Evolutionary conservation across 1,140 invertebrate species (phyloP).

Genomic region (Drosophila tristis): DNA sequence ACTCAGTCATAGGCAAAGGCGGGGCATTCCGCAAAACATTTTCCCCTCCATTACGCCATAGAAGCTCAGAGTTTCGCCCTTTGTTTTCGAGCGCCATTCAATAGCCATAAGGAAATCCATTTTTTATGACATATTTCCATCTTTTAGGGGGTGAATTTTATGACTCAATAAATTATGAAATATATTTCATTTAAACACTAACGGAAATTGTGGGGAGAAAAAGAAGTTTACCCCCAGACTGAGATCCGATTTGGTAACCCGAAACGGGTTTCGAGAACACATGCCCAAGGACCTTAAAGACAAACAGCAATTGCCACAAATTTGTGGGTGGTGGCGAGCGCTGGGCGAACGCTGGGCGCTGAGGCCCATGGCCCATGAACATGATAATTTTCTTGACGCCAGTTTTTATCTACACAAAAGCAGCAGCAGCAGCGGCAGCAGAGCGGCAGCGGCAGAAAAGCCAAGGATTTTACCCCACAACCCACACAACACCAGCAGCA

Average conservation of each 20-base stretch:
- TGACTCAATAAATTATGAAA: conserved; percentile 29
- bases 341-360: not conserved
- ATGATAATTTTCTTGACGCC: conserved; percentile 82
- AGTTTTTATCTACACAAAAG: conserved; percentile 79
- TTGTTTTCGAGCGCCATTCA: too few relatives aligned
- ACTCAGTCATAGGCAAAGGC: conserved; percentile 16
- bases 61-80: too few relatives aligned
- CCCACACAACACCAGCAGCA: not conserved
- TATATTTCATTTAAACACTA: conserved; percentile 17
- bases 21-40: conserved; percentile 5
- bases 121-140: not conserved
- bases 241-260: conserved; percentile 3
- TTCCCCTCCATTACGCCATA: not conserved
- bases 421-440: conserved; percentile 41
- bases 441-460: conserved; percentile 27
- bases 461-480: conserved; percentile 22
- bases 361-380: conserved; percentile 66
- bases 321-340: conserved; percentile 31
- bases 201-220: not conserved
- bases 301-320: conserved; percentile 45
- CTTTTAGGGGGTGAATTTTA: conserved; percentile 11
- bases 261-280: conserved; percentile 41
- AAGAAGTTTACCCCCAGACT: not conserved
- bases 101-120: not conserved
- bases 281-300: conserved; percentile 42